Conservation (phyloP, 2,113 vertebrate species). For the Excalfactoria chinensis region DNA sequence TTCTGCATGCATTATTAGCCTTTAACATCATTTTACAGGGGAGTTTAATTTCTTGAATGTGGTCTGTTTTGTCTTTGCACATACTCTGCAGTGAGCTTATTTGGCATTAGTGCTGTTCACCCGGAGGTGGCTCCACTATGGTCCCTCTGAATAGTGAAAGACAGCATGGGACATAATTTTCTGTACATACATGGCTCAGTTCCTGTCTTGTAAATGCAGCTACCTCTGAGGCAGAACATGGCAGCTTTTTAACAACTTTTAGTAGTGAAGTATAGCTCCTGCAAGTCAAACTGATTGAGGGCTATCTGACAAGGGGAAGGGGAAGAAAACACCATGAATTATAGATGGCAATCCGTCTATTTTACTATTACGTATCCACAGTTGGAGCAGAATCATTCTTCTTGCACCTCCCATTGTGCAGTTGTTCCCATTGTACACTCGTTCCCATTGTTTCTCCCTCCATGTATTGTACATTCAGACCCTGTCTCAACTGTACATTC, state of each 20-base stretch:
- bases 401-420: conserved; percentile 25
- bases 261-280: conserved; percentile 13
- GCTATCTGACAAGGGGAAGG: conserved; percentile 52
- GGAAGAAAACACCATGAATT: conserved; percentile 60
- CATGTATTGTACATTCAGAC: conserved; percentile 45
- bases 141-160: background rate
- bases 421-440: background rate
- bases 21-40: background rate
- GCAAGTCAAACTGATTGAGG: conserved; percentile 58
- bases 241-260: conserved; percentile 37
- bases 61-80: background rate
- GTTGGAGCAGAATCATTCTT: conserved; percentile 45
- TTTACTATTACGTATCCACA: conserved; percentile 32
- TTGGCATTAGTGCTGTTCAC: background rate
- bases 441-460: conserved; percentile 52
- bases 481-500: conserved; percentile 47
- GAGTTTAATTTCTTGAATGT: background rate
- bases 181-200: background rate
- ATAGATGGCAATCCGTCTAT: conserved; percentile 52
- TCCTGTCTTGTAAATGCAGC: conserved; percentile 11
- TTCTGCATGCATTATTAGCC: background rate
- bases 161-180: background rate
- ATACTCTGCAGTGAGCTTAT: rapidly evolving
- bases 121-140: background rate
- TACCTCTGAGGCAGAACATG: background rate